Conservation (phyloP, 1,140 invertebrate species). For the Drosophila neocordata region DNA sequence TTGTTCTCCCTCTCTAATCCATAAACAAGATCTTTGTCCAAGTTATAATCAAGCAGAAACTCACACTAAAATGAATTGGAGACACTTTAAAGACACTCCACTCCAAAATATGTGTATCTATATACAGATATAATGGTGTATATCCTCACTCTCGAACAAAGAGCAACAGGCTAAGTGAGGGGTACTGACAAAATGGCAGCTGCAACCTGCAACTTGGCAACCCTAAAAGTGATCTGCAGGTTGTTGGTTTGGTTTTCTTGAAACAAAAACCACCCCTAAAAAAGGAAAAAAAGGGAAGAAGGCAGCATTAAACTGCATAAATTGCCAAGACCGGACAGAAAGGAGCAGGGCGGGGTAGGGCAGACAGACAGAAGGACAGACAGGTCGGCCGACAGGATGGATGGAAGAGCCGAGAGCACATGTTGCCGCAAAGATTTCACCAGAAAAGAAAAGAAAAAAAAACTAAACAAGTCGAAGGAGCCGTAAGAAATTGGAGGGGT, state of each 20-base stretch:
- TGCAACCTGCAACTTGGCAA: constrained; percentile 70
- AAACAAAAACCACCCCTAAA: constrained; percentile 69
- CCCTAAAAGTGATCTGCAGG: constrained; percentile 65
- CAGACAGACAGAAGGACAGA: neutral
- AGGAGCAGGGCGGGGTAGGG: constrained; percentile 19
- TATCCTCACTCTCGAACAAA: constrained; percentile 22
- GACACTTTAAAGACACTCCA: constrained; percentile 40
- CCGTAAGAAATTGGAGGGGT: constrained; percentile 18
- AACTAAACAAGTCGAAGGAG: neutral
- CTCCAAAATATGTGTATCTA: constrained; percentile 25
- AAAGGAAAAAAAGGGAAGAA: constrained; percentile 19
- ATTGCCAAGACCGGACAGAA: constrained; percentile 36
- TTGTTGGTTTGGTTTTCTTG: constrained; percentile 29
- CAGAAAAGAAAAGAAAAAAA: constrained; percentile 45
- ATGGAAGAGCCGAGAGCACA: constrained; percentile 55
- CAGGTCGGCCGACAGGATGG: constrained; percentile 22
- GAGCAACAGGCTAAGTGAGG: constrained; percentile 5
- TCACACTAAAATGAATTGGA: neutral
- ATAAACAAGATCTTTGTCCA: neutral
- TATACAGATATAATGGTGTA: neutral
- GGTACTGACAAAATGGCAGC: constrained; percentile 46
- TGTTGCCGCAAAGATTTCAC: constrained; percentile 78
- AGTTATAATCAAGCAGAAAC: neutral
- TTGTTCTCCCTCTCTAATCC: constrained; percentile 5
- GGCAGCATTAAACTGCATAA: constrained; percentile 47